Conservation (phyloP, 1,140 invertebrate genomes). For the Cheumatopsyche charites region DNA sequence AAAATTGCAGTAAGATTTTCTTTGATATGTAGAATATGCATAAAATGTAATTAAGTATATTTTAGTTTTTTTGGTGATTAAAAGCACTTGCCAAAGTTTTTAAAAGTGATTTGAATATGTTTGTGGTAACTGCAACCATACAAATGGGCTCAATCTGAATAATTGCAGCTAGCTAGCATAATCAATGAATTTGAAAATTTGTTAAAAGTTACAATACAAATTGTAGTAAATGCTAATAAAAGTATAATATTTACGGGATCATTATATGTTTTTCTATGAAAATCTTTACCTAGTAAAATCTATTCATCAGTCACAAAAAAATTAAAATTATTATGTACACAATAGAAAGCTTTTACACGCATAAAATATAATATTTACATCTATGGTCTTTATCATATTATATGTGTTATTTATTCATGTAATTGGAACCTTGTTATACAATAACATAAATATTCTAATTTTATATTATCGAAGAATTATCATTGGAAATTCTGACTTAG, state of each 20-base stretch:
- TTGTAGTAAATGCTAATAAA: too few species aligned
- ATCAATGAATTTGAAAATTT: background rate
- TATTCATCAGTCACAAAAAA: constrained; percentile 18
- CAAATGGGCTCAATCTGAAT: constrained; percentile 45
- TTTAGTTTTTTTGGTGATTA: too few species aligned
- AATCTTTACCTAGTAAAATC: background rate
- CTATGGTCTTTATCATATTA: background rate
- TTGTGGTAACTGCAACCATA: constrained; percentile 37
- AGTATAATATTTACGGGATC: too few species aligned
- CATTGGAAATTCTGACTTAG: constrained; percentile 44
- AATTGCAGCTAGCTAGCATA: constrained; percentile 38
- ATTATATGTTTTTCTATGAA: too few species aligned
- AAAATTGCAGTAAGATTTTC: constrained; percentile 7
- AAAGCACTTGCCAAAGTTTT: too few species aligned
- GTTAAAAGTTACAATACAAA: too few species aligned
- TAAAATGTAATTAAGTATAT: too few species aligned
- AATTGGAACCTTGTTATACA: background rate
- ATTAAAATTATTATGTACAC: background rate
- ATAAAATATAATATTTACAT: constrained; percentile 24
- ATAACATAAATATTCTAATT: constrained; percentile 11
- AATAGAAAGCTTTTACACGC: background rate
- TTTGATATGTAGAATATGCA: too few species aligned
- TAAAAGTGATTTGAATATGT: constrained; percentile 23
- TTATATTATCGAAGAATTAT: constrained; percentile 25
- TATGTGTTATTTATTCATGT: constrained; percentile 14